Evolutionary conservation across 2,113 vertebrate genomes (phyloP).

Genomic region (Corythornis cristatus): DNA sequence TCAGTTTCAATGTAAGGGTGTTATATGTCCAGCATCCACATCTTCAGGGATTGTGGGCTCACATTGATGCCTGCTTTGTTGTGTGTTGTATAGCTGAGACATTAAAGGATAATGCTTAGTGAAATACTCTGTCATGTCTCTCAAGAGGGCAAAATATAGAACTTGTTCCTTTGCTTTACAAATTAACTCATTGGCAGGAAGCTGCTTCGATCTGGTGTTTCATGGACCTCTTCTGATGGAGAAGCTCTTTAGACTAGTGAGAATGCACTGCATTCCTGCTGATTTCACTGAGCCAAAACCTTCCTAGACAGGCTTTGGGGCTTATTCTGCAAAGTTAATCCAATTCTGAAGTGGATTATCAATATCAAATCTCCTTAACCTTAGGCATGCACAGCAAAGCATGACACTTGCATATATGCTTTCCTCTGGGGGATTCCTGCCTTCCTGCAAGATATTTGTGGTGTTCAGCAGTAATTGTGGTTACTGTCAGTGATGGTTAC

Average conservation of each 20-base stretch:
- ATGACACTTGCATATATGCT: neutral
- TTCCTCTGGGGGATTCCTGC: neutral
- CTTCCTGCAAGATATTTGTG: fast-evolving
- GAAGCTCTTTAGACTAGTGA: neutral
- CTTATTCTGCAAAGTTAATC: conserved; percentile 45
- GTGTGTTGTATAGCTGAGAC: neutral
- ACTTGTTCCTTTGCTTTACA: neutral
- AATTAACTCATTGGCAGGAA: neutral
- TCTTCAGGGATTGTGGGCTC: neutral
- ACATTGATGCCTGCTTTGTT: neutral
- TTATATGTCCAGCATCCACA: neutral
- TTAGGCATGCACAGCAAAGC: conserved; percentile 22
- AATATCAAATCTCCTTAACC: conserved; percentile 62
- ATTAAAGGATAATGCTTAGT: neutral
- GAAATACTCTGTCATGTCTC: neutral
- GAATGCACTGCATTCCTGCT: neutral
- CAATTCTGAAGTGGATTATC: conserved; percentile 59
- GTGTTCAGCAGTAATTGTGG: neutral
- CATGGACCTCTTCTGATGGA: neutral
- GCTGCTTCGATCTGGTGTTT: neutral
- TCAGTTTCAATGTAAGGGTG: neutral
- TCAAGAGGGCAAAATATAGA: neutral
- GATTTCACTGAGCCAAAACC: neutral
- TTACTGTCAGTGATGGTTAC: neutral
- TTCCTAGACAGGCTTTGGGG: neutral